Conservation (phyloP, 2,888 invertebrate genomes). For the Limenitis camilla region DNA sequence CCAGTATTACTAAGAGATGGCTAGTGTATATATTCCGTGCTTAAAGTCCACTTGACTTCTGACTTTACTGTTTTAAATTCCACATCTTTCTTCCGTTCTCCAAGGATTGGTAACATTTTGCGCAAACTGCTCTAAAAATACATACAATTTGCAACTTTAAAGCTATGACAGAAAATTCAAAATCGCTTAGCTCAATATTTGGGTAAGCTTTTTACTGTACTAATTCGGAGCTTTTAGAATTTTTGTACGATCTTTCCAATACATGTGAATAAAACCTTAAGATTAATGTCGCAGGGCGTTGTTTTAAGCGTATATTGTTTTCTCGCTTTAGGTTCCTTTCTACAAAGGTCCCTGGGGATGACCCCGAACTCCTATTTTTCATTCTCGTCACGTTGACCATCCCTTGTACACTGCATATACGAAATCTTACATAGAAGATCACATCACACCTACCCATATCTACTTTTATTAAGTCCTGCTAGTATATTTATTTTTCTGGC, state of each 20-base stretch:
- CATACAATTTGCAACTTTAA: constrained; percentile 38
- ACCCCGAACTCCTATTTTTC: constrained; percentile 70
- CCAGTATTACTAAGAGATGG: constrained; percentile 35
- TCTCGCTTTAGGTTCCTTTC: constrained; percentile 49
- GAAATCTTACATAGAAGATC: constrained; percentile 31
- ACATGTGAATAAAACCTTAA: constrained; percentile 29
- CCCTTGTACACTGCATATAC: constrained; percentile 63
- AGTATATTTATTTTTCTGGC: constrained; percentile 21
- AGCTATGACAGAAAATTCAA: constrained; percentile 25
- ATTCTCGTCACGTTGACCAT: constrained; percentile 74
- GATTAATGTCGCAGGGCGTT: constrained; percentile 28
- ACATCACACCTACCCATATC: constrained; percentile 27
- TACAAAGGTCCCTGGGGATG: constrained; percentile 67
- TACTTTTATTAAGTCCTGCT: constrained; percentile 28
- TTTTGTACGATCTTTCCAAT: constrained; percentile 42
- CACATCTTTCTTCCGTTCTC: constrained; percentile 51
- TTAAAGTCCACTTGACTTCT: constrained; percentile 49
- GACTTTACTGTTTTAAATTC: constrained; percentile 58
- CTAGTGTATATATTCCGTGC: constrained; percentile 53
- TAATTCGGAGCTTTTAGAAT: constrained; percentile 57
- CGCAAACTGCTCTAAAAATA: constrained; percentile 27
- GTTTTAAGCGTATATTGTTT: constrained; percentile 29
- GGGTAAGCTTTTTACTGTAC: constrained; percentile 56
- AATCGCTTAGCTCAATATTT: constrained; percentile 34
- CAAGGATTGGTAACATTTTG: constrained; percentile 32